These are phyloP conservation scores for Hystrix brachyura DNA, from an alignment of 2,113 vertebrate genomes.

Conservation along the genomic window DNA sequence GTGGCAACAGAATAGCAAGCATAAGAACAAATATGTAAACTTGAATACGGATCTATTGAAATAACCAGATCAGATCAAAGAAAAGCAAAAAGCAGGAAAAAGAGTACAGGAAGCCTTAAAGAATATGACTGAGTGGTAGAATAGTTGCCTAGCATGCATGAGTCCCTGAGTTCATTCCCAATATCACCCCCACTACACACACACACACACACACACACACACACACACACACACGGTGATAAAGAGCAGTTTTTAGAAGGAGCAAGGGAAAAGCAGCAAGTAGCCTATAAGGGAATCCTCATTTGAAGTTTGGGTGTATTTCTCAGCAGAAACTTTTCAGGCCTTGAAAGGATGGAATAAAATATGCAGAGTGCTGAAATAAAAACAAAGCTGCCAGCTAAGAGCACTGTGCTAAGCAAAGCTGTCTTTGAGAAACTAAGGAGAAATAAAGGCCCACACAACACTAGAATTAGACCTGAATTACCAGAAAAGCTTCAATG, in stretches of 20 bases:
- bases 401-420: not conserved
- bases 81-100: not conserved
- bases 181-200: not conserved
- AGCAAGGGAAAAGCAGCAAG: not conserved
- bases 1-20: not conserved
- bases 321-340: not conserved
- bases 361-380: not conserved
- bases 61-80: not conserved
- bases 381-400: not conserved
- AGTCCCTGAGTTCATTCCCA: not conserved
- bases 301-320: not conserved
- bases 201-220: too few species aligned
- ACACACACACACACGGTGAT: not conserved
- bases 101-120: not conserved
- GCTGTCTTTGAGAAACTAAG: not conserved
- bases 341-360: not conserved
- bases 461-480: not conserved
- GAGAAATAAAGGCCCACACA: not conserved
- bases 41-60: not conserved
- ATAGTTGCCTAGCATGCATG: not conserved
- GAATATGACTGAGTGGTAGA: not conserved
- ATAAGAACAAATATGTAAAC: not conserved
- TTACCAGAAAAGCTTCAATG: not conserved
- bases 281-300: not conserved
- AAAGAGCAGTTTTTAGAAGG: not conserved